Conservation (phyloP, 2,113 vertebrate species). For the Atractosteus spatula region DNA sequence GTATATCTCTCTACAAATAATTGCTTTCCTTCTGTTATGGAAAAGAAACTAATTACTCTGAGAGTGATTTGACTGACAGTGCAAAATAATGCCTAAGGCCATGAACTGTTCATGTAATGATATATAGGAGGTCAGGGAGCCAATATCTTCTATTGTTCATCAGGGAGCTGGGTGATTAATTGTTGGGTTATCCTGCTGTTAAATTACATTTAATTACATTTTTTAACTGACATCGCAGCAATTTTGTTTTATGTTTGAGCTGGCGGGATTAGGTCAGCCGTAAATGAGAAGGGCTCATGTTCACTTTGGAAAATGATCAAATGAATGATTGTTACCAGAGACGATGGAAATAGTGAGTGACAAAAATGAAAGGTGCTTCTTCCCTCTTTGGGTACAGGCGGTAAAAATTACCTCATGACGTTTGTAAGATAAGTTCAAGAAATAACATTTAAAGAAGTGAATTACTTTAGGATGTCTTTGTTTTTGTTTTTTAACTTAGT, state of each 20-base stretch:
- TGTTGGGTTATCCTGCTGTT: conserved; percentile 64
- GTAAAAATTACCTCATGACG: no score
- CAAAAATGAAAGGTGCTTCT: no score
- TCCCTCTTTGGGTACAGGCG: no score
- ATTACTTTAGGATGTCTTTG: no score
- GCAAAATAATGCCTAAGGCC: neutral
- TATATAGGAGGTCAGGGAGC: conserved; percentile 58
- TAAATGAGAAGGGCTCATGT: neutral
- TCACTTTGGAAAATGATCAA: neutral
- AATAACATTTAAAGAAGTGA: no score
- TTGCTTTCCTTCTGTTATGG: neutral
- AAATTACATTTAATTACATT: conserved; percentile 66
- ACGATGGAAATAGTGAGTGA: neutral
- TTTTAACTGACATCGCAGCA: conserved; percentile 24
- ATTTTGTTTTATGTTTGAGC: neutral
- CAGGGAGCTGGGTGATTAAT: conserved; percentile 71
- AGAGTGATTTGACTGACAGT: conserved; percentile 5
- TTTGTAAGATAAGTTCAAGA: no score
- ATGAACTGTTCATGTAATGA: conserved; percentile 42
- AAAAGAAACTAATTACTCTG: neutral
- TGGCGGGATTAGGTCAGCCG: neutral
- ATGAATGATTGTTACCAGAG: neutral
- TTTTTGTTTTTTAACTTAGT: no score
- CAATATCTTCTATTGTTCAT: conserved; percentile 55
- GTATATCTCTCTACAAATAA: neutral